Evolutionary conservation across 1,140 invertebrate species (phyloP), one percentile per base, ranked within the genome.

Genomic region (Trigoniulus corallinus): DNA sequence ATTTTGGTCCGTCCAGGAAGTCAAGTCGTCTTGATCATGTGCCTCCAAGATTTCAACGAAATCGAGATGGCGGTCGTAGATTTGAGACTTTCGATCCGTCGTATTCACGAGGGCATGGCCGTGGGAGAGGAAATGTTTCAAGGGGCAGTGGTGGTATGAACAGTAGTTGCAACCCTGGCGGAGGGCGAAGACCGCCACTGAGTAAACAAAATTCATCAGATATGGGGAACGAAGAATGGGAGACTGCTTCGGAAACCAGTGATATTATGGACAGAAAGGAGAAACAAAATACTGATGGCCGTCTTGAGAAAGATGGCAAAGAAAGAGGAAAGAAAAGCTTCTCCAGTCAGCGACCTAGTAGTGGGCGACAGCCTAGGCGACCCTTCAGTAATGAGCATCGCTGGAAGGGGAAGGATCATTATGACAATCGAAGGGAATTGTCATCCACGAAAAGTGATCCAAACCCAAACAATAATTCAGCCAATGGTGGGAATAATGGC

Each of bases 231-330:
- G 71, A 73, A 47, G 73, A 75, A 52, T 75, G 73, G 73, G 73
- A 75, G 58, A 75, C 73, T 26, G 73, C 73, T n/a, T 74, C 73
- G n/a, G 73, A 75, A 57, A 74, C 71, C 57, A 75, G 74, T 61
- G 72, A 72, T 57, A 59, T 72, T 27, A 65, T 12, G 64, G 64
- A 29, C 63, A 59, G 4, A 58, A 18, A 54, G 42, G n/a, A 59
- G 59, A 48, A 54, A 47, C 37, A 34, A 56, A 52, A 10, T 20
- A 24, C 20, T 21, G 44, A 13, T 47, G 49, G 15, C 22, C n/a
- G 13, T 58, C 57, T 62, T 62, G 52, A 56, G 55, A 55, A 62
- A 62, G 54, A 57, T 44, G 20, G 55, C 51, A 27, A 27, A 43
- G 50, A 55, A 41, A 49, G 52, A 26, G 47, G 51, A 24, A 66